These are phyloP conservation scores for Mionectes macconnelli DNA, from an alignment of 2,113 vertebrate species.

Conservation along the genomic window DNA sequence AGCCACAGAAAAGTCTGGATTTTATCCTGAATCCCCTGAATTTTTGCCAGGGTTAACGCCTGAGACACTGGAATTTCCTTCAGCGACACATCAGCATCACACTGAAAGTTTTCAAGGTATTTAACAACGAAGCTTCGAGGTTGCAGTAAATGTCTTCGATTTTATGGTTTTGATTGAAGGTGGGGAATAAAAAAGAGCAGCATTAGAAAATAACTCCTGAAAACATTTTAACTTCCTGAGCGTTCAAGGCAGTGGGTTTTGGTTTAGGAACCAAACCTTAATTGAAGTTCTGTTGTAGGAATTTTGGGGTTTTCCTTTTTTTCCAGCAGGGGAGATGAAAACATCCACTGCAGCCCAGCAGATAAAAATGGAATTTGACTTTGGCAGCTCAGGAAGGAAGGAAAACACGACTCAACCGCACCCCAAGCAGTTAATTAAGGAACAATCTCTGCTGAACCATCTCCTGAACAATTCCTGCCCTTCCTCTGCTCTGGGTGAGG, in stretches of 20 bases:
- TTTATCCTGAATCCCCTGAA: neutral
- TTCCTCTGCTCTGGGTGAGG: neutral
- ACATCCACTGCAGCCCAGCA: neutral
- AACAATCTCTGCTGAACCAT: neutral
- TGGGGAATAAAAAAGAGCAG: neutral
- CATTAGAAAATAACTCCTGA: neutral
- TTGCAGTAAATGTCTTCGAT: neutral
- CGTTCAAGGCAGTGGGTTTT: neutral
- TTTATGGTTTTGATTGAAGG: neutral
- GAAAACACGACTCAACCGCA: neutral
- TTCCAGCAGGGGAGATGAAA: neutral
- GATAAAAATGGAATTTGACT: neutral
- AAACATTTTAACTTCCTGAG: neutral
- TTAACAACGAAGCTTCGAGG: neutral
- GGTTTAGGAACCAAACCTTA: neutral
- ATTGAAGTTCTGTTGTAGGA: neutral
- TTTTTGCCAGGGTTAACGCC: neutral
- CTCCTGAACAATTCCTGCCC: neutral
- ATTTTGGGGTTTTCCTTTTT: neutral
- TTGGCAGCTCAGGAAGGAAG: neutral
- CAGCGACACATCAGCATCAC: neutral
- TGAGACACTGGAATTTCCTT: neutral
- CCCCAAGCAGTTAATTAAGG: neutral
- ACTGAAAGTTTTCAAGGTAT: neutral
- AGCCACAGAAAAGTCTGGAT: neutral